These are phyloP conservation scores for Tapirus terrestris DNA, from an alignment of 2,113 vertebrate species.

Conservation along the genomic window DNA sequence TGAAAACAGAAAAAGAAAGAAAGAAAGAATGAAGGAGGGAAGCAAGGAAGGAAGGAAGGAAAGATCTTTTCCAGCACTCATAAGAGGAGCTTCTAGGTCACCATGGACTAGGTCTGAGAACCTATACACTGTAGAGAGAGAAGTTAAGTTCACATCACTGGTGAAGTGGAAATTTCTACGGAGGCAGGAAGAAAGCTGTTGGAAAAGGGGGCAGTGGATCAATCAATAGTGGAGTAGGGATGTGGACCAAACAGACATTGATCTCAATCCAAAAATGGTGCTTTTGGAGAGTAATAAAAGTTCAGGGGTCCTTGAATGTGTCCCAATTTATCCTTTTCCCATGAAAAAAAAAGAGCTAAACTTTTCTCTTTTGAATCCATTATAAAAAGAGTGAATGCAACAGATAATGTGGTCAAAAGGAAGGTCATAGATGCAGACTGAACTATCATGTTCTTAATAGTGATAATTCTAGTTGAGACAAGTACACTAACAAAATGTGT, in stretches of 20 bases:
- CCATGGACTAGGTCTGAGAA: background rate
- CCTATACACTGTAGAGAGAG: background rate
- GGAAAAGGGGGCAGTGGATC: background rate
- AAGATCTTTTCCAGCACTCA: background rate
- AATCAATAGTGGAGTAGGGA: background rate
- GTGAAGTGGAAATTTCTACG: background rate
- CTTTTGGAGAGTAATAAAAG: slow-evolving; percentile 51
- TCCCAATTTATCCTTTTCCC: slow-evolving; percentile 59
- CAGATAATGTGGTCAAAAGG: slow-evolving; percentile 77
- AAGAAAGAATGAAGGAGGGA: background rate
- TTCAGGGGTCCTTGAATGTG: slow-evolving; percentile 56
- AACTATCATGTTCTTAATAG: slow-evolving; percentile 67
- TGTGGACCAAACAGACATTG: background rate
- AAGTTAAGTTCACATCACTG: background rate
- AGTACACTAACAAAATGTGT: background rate
- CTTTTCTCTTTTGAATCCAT: slow-evolving; percentile 76
- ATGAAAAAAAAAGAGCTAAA: slow-evolving; percentile 69
- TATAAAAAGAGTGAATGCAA: slow-evolving; percentile 67
- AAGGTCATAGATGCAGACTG: slow-evolving; percentile 66
- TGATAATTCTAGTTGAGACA: slow-evolving; percentile 66
- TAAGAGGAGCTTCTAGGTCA: background rate
- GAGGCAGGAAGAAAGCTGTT: background rate
- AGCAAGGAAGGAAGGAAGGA: background rate
- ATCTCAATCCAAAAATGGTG: slow-evolving; percentile 21
- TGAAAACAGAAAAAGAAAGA: background rate